These are phyloP conservation scores for Melospiza melodia DNA, from an alignment of 2,113 vertebrate species.

Conservation along the genomic window DNA sequence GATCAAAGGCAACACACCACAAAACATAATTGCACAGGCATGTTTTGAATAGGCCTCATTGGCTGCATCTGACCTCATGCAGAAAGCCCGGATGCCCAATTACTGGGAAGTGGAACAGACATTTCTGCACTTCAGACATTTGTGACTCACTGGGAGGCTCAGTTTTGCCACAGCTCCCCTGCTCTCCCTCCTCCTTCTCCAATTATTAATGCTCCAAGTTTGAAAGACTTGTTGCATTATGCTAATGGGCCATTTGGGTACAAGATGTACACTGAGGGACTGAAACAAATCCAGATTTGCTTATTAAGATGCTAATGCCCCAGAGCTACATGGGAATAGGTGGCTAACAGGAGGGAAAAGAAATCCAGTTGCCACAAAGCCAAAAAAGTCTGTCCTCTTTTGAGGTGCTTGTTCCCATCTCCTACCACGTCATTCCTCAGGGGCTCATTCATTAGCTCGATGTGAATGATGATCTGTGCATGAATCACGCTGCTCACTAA, in stretches of 20 bases:
- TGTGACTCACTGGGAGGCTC: constrained; percentile 46
- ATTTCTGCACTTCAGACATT: constrained; percentile 43
- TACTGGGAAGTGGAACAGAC: constrained; percentile 42
- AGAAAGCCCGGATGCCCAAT: constrained; percentile 47
- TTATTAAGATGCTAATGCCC: constrained; percentile 61
- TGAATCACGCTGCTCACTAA: constrained; percentile 53
- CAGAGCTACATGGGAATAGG: neutral
- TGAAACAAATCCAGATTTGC: constrained; percentile 59
- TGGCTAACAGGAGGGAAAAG: neutral
- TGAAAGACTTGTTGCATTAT: constrained; percentile 65
- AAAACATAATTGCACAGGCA: neutral
- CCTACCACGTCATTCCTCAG: neutral
- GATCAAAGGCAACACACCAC: constrained; percentile 6
- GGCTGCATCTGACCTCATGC: constrained; percentile 56
- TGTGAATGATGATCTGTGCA: constrained; percentile 33
- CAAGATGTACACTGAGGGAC: constrained; percentile 45
- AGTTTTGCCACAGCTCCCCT: constrained; percentile 17
- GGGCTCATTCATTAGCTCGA: constrained; percentile 46
- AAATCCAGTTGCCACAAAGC: neutral
- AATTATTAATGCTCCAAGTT: constrained; percentile 59
- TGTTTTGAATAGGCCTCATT: constrained; percentile 23
- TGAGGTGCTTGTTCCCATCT: neutral
- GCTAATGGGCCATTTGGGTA: constrained; percentile 54
- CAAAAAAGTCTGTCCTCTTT: constrained; percentile 7
- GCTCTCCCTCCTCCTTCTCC: constrained; percentile 36